Percentiles rank a stretch among this genome's conserved stretches.
Conservation (phyloP, 2,888 invertebrate species). For the Leucozona laternaria region DNA sequence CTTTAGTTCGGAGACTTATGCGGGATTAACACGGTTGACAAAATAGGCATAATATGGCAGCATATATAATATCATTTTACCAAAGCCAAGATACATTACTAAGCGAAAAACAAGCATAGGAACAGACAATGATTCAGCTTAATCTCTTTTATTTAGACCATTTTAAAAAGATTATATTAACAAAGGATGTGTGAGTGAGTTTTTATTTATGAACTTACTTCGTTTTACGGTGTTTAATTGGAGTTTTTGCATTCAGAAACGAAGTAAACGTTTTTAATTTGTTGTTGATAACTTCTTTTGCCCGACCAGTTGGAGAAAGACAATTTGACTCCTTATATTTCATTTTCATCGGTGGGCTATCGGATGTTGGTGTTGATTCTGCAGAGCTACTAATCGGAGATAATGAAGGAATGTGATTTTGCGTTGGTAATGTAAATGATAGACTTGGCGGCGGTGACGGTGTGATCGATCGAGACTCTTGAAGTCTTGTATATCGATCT, state of each 20-base stretch:
- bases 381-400: conserved; percentile 85
- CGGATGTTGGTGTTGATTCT: conserved; percentile 85
- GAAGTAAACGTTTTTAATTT: conserved; percentile 83
- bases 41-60: too few species aligned
- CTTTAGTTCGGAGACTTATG: too few species aligned
- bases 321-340: conserved; percentile 80
- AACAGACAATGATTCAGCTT: too few species aligned
- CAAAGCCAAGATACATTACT: too few species aligned
- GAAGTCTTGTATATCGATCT: conserved; percentile 88
- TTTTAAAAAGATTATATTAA: too few species aligned
- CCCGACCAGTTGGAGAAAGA: conserved; percentile 82
- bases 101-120: too few species aligned
- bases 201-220: conserved; percentile 77
- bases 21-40: too few species aligned
- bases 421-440: conserved; percentile 80
- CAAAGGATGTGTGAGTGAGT: too few species aligned
- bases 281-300: conserved; percentile 82
- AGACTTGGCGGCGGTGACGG: conserved; percentile 88
- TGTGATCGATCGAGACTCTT: conserved; percentile 91
- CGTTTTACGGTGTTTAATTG: conserved; percentile 80
- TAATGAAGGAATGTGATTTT: conserved; percentile 84
- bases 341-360: conserved; percentile 83
- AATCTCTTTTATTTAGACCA: too few species aligned
- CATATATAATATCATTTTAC: too few species aligned
- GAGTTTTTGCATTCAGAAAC: conserved; percentile 81